These are phyloP conservation scores for Acipenser oxyrinchus DNA, from an alignment of 2,797 vertebrate species.

Conservation along the genomic window DNA sequence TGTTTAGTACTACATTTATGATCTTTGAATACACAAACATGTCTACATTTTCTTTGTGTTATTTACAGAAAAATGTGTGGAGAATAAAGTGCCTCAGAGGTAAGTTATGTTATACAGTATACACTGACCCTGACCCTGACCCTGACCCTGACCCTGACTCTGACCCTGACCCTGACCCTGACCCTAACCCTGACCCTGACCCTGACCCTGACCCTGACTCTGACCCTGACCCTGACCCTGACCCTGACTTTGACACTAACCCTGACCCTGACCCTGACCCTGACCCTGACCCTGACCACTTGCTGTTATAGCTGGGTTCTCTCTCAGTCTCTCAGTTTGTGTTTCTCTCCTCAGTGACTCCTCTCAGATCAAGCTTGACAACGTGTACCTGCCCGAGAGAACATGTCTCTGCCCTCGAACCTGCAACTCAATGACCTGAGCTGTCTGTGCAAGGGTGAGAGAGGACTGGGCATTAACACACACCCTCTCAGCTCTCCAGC, in stretches of 20 bases:
- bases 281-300: background rate
- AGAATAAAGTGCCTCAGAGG: conserved; percentile 54
- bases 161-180: no score
- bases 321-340: background rate
- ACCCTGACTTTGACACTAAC: no score
- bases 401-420: conserved; percentile 78
- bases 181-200: no score
- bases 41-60: conserved; percentile 4
- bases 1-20: no score
- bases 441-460: conserved; percentile 56
- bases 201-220: no score
- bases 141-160: background rate
- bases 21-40: background rate
- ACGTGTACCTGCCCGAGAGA: conserved; percentile 64
- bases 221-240: no score
- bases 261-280: no score
- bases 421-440: conserved; percentile 73
- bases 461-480: no score
- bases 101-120: conserved; percentile 36
- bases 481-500: no score
- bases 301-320: background rate
- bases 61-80: conserved; percentile 55
- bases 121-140: background rate
- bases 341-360: conserved; percentile 43
- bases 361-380: conserved; percentile 44